These are phyloP conservation scores for Hapalemur alaotrensis DNA, from an alignment of 2,797 vertebrate genomes.

Conservation along the genomic window DNA sequence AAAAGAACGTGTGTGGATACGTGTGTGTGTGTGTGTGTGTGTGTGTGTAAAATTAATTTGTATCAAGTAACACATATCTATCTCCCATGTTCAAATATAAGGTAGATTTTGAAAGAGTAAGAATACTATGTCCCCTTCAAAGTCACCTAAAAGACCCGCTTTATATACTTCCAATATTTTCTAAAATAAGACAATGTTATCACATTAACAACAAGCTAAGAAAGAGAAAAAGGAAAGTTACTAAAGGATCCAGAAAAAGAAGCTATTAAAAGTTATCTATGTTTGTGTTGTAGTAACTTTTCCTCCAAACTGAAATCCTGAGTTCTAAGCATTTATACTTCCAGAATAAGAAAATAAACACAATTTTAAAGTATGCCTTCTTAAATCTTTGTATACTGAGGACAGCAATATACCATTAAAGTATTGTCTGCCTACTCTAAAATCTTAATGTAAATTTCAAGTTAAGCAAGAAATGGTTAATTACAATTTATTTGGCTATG, in stretches of 20 bases:
- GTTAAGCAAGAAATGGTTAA: not conserved
- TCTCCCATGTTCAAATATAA: conserved; percentile 11
- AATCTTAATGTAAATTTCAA: not conserved
- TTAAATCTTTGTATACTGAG: not conserved
- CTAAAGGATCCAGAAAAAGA: not conserved
- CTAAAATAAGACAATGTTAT: not conserved
- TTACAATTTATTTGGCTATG: not conserved
- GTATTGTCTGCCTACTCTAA: not conserved
- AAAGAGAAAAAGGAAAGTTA: not conserved
- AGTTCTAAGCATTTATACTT: not conserved
- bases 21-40: not conserved
- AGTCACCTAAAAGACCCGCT: not conserved
- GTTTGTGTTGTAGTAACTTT: not conserved
- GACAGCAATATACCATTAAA: not conserved
- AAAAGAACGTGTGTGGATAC: not conserved
- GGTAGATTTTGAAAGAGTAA: not conserved
- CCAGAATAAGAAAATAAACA: not conserved
- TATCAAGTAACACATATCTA: not conserved
- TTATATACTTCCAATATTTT: not conserved
- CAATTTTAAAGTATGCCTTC: not conserved
- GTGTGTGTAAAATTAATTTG: not conserved
- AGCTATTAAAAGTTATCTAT: not conserved
- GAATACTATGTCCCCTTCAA: not conserved
- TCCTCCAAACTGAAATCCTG: not conserved
- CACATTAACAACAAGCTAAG: not conserved